Evolutionary conservation across 2,888 invertebrate species (phyloP), one percentile per base, ranked within the genome.

Genomic region (Neuroscelio doddi): DNA sequence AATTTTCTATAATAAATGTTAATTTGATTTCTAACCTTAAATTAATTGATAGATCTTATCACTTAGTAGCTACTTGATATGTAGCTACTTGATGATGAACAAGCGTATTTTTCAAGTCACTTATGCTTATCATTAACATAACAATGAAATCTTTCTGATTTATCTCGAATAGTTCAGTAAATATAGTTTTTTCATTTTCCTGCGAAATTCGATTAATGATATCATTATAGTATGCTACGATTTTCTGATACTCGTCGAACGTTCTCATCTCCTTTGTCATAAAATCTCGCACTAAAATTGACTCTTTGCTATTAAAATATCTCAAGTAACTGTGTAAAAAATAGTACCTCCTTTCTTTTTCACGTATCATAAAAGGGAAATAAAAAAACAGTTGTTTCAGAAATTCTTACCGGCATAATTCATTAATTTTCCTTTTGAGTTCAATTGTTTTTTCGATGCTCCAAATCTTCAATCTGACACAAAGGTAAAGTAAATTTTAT

Each of bases 91-190:
- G 92, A 70, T 89, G 88, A 30, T 88, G 85, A 9, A 96, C 86
- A 46, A 97, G 82, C 50, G 89, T 88, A 50, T 90, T 89, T 67
- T 91, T 90, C 62, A 95, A 86, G 55, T 87, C 87, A 21, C 90
- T 88, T 0, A 94, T 92, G 39, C 92, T 88, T 9, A 86, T 85
- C 8, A 92, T 90, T 58, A 97, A 82, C 0, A 91, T 87, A 17
- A 87, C 87, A 42, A 96, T 92, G 38, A 97, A 88, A 47, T 92
- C 91, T 42, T 88, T 89, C 49, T 95, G 89, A 82, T 93, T 92
- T 82, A 97, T 91, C 80, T 93, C 92, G 80, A 93, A 97, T 86
- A 96, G 89, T 2, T 94, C 96, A 75, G 93, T 90, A 10, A 90
- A 89, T 16, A 93, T 87, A 0, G 92, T 91, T 66, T 90, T 89